Evolutionary conservation across 2,113 vertebrate genomes (phyloP), one percentile per base, ranked within the genome.

Genomic region (Xyrauchen texanus): DNA sequence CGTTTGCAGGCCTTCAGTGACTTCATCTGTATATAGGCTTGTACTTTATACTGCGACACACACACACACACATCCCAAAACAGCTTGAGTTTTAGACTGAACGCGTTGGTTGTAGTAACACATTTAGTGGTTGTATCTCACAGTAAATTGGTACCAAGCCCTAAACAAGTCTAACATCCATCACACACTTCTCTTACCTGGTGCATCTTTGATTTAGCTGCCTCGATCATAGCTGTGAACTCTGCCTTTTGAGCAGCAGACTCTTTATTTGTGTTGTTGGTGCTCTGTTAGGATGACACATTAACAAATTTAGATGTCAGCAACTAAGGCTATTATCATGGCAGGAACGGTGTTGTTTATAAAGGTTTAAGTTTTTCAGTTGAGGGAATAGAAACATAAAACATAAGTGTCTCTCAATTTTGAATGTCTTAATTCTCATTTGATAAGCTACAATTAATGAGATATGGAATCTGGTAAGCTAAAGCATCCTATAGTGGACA

Each of bases 1-100:
- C 98, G 93, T 89, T 99, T 99, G 87, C 98, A 99, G 0, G 98
- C 95, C 88, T 99, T 99, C 64, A 98, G 89, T 13, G 98, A 99
- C 84, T 98, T 99, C 96, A 99, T 99, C 82, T 99, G 97, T 55
- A 99, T 97, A 85, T 99, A 98, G 5, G 96, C 97, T 90, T 97
- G 93, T 11, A 99, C 98, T 92, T 98, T 99, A 89, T 97, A 98
- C 98, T 99, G 91, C 46, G 63, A 51, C 42, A 74, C n/a, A 55
- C 4, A 16, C 57, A 49, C 51, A 8, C 21, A 34, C 21, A 34
- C 21, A 34, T 34, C 21, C 21, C 21, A 34, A 34, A 34, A 34
- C 21, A 34, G 21, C 21, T 34, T 34, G 21, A 34, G 21, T 34
- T 34, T 34, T 34, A 34, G 21, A 34, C 21, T 34, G 21, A 34